Evolutionary conservation across 2,888 invertebrate genomes (phyloP), one percentile per base, ranked within the genome.

Genomic region (Noctuana brunneofusca): DNA sequence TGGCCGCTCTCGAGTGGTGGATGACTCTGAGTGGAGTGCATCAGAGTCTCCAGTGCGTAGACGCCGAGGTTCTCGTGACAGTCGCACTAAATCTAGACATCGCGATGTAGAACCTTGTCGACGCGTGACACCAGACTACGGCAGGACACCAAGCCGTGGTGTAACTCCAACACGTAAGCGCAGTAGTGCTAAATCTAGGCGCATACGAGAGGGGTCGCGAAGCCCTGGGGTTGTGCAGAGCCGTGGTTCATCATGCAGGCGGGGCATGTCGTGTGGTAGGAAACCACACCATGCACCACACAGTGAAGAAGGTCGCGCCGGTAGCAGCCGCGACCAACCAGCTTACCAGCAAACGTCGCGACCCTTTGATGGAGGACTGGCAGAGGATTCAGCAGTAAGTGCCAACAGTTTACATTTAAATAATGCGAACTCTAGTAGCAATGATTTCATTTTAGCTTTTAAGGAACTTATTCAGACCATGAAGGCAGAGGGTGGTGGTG

Each of bases 381-480:
- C 6, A 8, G 16, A 14, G 11, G 6, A 11, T 14, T 14, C 38
- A 14, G 0, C 55, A 30, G 55, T 57, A 9, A 57, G 56, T 32
- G 8, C 43, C n/a, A 46, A 8, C 12, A 8, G 9, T 9, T 11
- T 57, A 18, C 16, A 43, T 48, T 18, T 20, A n/a, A 56, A 24
- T 30, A 46, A 48, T 22, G 8, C 3, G 3, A 32, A 48, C 0
- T 16, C n/a, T 1, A 48, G 3, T 57, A 14, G 4, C 5, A 48
- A 14, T n/a, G 9, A 48, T 22, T 32, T 57, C 46, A 2, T 48
- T 20, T 32, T 46, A 3, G 56, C 22, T 12, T 57, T 57, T 32
- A 57, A 57, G 14, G 56, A 57, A 48, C 30, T 57, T 6, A 48
- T 57, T 20, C 56, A 57, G 56, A 27, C 56, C n/a, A 48, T 57